Evolutionary conservation across 2,113 vertebrate species (phyloP), one percentile per base, ranked within the genome.

Genomic region (Ifrita kowaldi): DNA sequence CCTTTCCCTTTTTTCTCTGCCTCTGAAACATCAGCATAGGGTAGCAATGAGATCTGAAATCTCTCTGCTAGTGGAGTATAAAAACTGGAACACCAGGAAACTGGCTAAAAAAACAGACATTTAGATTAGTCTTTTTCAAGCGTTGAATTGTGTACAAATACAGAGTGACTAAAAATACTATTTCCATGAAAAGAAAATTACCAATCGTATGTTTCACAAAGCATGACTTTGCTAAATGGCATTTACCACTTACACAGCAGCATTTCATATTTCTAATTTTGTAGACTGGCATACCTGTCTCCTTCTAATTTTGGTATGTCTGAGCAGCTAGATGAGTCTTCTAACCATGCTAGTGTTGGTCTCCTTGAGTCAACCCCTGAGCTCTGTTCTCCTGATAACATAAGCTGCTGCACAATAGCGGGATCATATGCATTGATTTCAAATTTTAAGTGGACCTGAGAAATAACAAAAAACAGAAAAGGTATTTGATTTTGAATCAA

Each of bases 301-400:
- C 99, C 99, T 98, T 99, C 99, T 65, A 99, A 97, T 98, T 99
- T 99, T 77, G 99, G 99, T 97, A 99, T 99, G 97, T 99, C 99
- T 59, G 99, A 99, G 97, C 99, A 99, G 96, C 99, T 99, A 78
- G 99, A 99, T 5, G 99, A 98, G 87, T 99, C 99, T 97, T 99
- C 99, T 55, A 99, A 97, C 99, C 99, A 99, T 22, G 99, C 98
- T 81, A 99, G 97, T 6, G 99, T 99, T 97, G 99, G 99, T 97
- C 99, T 99, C 95, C 98, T 98, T 64, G 99, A 98, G 90, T 99
- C 99, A 3, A 98, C 98, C 96, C 98, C 98, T 80, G 99, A 98
- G 97, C 96, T 98, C 92, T 99, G 98, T 90, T 99, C 99, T 71
- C 99, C 98, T 14, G 98, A 98, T 75, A 99, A 96, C 82, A 99